Evolutionary conservation across 2,888 invertebrate species (phyloP).

Genomic region (Sarcophaga variegata): DNA sequence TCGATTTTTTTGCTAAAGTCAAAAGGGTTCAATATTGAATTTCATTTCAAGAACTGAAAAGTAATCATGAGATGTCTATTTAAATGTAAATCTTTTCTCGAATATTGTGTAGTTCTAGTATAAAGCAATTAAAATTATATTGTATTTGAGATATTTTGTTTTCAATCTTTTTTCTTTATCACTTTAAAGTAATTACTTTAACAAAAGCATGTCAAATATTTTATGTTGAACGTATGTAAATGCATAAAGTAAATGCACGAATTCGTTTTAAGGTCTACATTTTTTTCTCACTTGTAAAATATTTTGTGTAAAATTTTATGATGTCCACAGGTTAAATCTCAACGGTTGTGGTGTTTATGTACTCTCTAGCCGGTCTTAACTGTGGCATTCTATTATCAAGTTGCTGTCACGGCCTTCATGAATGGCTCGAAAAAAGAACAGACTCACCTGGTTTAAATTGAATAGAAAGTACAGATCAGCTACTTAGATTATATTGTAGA

Average conservation of each 20-base stretch:
- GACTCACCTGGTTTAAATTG: no score
- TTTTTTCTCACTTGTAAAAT: no score
- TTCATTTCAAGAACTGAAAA: slow-evolving; percentile 47
- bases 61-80: slow-evolving; percentile 46
- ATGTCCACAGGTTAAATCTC: no score
- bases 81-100: background rate
- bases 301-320: no score
- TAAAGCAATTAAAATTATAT: slow-evolving; percentile 48
- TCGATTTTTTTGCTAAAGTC: slow-evolving; percentile 52
- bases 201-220: slow-evolving; percentile 46
- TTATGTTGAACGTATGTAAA: background rate
- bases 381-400: no score
- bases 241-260: slow-evolving; percentile 11
- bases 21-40: slow-evolving; percentile 58
- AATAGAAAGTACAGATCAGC: no score
- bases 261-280: background rate
- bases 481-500: no score
- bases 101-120: background rate
- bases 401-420: no score
- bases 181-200: slow-evolving; percentile 44
- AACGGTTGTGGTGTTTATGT: no score
- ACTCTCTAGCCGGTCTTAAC: no score
- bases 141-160: background rate
- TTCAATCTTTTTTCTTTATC: background rate
- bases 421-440: no score